phyloP scores from a whole-genome alignment of 2,888 invertebrate species.

The Caenorhabditis imperialis region DNA sequence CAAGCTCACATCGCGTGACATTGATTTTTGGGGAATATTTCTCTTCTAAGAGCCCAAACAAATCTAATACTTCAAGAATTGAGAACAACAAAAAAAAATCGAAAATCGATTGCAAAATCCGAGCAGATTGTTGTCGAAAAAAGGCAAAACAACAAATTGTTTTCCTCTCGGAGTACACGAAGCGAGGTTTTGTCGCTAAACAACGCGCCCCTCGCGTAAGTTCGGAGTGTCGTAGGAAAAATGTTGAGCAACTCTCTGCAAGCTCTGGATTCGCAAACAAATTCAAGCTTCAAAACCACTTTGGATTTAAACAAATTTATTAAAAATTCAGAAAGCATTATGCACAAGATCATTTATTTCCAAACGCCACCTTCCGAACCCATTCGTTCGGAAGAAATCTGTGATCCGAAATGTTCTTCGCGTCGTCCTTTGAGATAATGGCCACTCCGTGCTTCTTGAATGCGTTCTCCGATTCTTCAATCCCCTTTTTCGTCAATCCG shows the following conservation, averaged over 20 bases:
- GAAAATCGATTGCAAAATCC: neutral
- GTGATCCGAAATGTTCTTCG: slow-evolving; percentile 27
- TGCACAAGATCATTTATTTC: slow-evolving; percentile 12
- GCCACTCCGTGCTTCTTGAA: slow-evolving; percentile 65
- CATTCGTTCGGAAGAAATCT: slow-evolving; percentile 50
- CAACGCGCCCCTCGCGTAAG: too few relatives aligned
- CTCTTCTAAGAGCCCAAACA: too few relatives aligned
- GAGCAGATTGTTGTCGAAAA: too few relatives aligned
- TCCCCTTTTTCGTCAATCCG: slow-evolving; percentile 58
- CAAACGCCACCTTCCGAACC: slow-evolving; percentile 39
- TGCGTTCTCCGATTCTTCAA: slow-evolving; percentile 59
- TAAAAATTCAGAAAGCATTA: slow-evolving; percentile 3
- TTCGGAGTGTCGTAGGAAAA: too few relatives aligned
- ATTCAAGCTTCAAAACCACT: too few relatives aligned
- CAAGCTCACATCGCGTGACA: slow-evolving; percentile 48
- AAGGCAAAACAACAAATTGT: neutral
- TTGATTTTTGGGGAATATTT: too few relatives aligned
- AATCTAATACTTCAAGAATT: too few relatives aligned
- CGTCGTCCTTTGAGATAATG: slow-evolving; percentile 46
- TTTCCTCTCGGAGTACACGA: slow-evolving; percentile 5
- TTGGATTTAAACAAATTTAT: too few relatives aligned
- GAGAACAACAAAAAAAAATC: slow-evolving; percentile 1
- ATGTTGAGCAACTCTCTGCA: too few relatives aligned
- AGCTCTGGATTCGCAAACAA: too few relatives aligned
- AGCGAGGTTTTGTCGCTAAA: too few relatives aligned